A percentile compares a stretch with the other conserved stretches of the same genome.
phyloP scores from a whole-genome alignment of 2,113 vertebrate species.

The Helogale parvula region DNA sequence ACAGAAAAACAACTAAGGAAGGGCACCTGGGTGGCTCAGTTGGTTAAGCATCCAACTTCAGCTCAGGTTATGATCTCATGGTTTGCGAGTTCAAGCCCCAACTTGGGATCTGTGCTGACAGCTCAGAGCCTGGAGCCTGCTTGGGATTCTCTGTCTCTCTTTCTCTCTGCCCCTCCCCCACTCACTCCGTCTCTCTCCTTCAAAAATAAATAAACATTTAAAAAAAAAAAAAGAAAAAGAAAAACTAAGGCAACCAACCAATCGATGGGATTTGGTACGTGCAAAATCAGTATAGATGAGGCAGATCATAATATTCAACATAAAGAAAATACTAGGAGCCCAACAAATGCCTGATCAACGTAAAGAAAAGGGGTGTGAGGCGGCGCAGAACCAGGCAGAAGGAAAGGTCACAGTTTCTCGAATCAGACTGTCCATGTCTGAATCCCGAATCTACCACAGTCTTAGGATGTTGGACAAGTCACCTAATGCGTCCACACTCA shows the following conservation, averaged over 20 bases:
- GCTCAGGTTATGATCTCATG: too few relatives aligned
- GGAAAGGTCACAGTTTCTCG: not conserved
- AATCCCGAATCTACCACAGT: not conserved
- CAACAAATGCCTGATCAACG: not conserved
- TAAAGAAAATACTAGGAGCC: not conserved
- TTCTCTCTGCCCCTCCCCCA: too few relatives aligned
- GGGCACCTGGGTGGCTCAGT: too few relatives aligned
- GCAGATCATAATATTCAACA: not conserved
- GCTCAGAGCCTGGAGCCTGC: too few relatives aligned
- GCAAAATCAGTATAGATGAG: not conserved
- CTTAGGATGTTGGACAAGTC: not conserved
- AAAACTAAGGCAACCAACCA: not conserved
- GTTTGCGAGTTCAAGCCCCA: too few relatives aligned
- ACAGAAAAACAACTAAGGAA: not conserved
- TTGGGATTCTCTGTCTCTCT: too few relatives aligned
- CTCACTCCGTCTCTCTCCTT: too few relatives aligned
- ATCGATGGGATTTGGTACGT: not conserved
- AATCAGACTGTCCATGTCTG: not conserved
- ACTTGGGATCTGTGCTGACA: too few relatives aligned
- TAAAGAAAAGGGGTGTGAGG: not conserved
- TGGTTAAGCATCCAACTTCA: too few relatives aligned
- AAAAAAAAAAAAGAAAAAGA: not conserved
- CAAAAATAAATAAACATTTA: too few relatives aligned
- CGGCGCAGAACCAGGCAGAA: accelerated
- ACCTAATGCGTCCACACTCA: not conserved